Evolutionary conservation across 2,113 vertebrate species (phyloP).

Genomic region (Turnix velox): DNA sequence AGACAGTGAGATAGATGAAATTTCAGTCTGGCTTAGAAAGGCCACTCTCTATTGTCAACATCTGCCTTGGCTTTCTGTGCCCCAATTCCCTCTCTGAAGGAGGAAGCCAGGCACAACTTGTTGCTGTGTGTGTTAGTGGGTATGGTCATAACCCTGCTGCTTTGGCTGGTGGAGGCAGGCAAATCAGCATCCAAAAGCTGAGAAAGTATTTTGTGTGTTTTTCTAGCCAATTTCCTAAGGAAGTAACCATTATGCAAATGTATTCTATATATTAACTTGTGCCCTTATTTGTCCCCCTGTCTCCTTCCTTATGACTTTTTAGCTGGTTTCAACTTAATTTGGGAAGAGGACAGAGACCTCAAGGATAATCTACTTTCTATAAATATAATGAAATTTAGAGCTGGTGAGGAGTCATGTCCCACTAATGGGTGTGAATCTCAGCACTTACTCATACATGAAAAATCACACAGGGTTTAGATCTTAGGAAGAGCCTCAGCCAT

Average conservation of each 20-base stretch:
- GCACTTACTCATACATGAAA: neutral
- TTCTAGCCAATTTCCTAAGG: neutral
- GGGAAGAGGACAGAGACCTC: neutral
- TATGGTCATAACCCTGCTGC: neutral
- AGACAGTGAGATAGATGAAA: neutral
- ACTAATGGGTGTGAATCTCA: neutral
- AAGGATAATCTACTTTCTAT: neutral
- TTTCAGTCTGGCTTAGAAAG: neutral
- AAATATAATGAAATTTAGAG: neutral
- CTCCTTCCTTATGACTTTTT: neutral
- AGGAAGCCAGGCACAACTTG: neutral
- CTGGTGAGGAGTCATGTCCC: neutral
- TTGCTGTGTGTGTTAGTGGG: neutral
- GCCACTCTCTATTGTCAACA: neutral
- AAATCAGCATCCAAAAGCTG: neutral
- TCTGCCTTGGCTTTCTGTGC: neutral
- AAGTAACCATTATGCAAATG: neutral
- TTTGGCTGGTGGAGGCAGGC: neutral
- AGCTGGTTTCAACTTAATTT: neutral
- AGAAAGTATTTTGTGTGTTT: neutral
- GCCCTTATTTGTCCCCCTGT: neutral
- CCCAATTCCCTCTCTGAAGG: neutral
- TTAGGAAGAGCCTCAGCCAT: neutral
- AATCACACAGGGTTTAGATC: neutral
- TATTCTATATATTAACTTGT: neutral